These are phyloP conservation scores for Herpailurus yagouaroundi DNA, from an alignment of 2,113 vertebrate genomes.

Conservation along the genomic window DNA sequence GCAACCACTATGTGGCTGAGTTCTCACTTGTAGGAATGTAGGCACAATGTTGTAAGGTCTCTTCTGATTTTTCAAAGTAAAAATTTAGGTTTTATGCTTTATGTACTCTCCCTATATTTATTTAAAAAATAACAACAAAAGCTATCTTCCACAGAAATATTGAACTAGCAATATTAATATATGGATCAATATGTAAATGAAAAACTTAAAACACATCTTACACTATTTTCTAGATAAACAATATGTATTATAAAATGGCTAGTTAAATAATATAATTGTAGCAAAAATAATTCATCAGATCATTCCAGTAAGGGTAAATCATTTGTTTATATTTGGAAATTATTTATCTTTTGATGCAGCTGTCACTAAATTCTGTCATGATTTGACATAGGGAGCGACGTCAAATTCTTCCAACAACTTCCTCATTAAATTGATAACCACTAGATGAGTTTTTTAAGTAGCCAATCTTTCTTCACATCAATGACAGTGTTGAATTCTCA, in stretches of 20 bases:
- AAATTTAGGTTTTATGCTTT: neutral
- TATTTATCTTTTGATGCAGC: neutral
- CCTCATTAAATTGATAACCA: neutral
- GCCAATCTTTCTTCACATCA: neutral
- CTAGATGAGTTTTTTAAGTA: neutral
- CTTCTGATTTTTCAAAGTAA: neutral
- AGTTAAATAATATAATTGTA: neutral
- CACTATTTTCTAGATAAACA: neutral
- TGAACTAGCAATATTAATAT: neutral
- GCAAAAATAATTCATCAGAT: neutral
- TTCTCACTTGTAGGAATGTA: neutral
- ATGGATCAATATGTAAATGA: neutral
- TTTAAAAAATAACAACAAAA: neutral
- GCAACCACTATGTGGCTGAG: neutral
- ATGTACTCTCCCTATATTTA: neutral
- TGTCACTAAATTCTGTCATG: neutral
- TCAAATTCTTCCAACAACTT: neutral
- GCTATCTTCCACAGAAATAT: neutral
- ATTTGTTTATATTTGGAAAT: neutral
- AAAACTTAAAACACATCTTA: neutral
- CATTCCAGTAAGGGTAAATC: neutral
- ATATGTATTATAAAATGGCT: neutral
- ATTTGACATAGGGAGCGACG: neutral
- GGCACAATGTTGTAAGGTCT: neutral
- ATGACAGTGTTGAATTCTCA: neutral